These are phyloP conservation scores for Graptemys geographica DNA, from an alignment of 2,797 vertebrate genomes.

Conservation along the genomic window DNA sequence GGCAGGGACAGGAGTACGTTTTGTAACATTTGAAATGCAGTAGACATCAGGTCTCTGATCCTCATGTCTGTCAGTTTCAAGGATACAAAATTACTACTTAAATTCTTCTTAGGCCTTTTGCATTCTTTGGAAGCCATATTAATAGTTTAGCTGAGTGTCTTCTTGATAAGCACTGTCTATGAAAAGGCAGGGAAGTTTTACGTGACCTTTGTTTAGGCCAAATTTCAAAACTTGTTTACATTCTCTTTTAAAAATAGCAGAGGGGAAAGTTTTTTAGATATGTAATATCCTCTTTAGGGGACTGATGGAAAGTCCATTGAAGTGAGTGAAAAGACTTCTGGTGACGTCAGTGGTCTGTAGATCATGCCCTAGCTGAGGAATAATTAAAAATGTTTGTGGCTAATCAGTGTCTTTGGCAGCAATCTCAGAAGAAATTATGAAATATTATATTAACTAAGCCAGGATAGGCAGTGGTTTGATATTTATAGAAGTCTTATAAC, in stretches of 20 bases:
- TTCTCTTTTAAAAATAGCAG: rapidly evolving
- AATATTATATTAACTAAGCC: background rate
- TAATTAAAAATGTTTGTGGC: background rate
- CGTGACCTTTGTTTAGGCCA: background rate
- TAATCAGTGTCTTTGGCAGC: background rate
- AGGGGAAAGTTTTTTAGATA: background rate
- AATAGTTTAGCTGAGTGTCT: background rate
- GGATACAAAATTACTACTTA: background rate
- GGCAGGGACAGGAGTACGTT: rapidly evolving
- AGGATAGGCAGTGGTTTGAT: background rate
- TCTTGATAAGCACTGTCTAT: background rate
- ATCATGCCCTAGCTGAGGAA: background rate
- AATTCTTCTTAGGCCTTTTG: background rate
- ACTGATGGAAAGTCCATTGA: background rate
- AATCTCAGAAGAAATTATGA: background rate
- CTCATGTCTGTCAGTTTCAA: background rate
- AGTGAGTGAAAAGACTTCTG: background rate
- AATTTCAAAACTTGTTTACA: background rate
- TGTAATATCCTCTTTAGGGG: background rate
- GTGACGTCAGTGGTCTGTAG: background rate
- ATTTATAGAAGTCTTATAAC: background rate
- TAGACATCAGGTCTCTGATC: background rate
- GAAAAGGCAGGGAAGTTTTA: background rate
- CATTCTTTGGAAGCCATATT: background rate
- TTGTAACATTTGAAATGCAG: background rate